phyloP scores from a whole-genome alignment of 2,113 vertebrate species.

The Furnarius figulus region DNA sequence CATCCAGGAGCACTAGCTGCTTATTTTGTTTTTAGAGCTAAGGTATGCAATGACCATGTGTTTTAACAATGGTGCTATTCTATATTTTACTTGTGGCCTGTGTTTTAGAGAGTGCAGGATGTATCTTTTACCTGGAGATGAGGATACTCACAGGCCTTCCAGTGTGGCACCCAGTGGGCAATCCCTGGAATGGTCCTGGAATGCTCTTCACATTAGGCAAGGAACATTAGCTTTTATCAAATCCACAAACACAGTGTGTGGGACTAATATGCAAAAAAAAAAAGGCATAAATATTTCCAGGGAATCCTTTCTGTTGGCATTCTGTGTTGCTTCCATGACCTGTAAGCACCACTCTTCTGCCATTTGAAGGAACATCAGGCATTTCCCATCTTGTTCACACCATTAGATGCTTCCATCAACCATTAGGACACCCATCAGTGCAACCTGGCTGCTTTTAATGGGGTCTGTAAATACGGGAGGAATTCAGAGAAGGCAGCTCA shows the following conservation, averaged over 20 bases:
- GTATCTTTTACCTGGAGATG: neutral
- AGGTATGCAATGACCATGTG: rapidly evolving
- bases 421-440: slow-evolving; percentile 48
- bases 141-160: neutral
- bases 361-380: slow-evolving; percentile 20
- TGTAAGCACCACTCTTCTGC: neutral
- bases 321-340: neutral
- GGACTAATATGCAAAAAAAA: neutral
- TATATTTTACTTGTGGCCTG: neutral
- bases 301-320: neutral
- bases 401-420: neutral
- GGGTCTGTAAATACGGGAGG: slow-evolving; percentile 46
- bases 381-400: slow-evolving; percentile 41
- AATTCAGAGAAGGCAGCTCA: neutral
- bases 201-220: neutral
- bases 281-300: neutral
- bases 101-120: neutral
- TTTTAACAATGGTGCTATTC: neutral
- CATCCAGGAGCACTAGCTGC: neutral
- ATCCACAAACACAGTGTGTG: neutral
- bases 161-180: slow-evolving; percentile 31
- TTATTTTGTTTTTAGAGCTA: neutral
- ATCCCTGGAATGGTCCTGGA: neutral
- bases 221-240: neutral
- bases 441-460: slow-evolving; percentile 62